Evolutionary conservation across 2,113 vertebrate species (phyloP), one percentile per base, ranked within the genome.

Genomic region (Tyto alba): DNA sequence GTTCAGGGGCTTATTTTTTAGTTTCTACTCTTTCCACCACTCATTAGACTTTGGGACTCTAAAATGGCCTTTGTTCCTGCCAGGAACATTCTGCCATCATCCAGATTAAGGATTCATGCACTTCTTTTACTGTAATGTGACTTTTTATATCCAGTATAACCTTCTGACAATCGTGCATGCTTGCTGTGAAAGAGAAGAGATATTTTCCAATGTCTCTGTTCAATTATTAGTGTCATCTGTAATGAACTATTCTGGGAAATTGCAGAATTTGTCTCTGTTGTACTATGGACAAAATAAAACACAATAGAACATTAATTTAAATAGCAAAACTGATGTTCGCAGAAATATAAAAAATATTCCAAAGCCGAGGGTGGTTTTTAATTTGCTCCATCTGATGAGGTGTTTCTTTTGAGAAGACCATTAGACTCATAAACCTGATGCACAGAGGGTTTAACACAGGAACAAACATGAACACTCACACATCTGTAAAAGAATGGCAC

Each of bases 341-440:
- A 94, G 96, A 82, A 97, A 95, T 93, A 96, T 21, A 71, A 90
- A 86, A 94, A 97, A 96, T 63, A 85, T 59, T 89, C 83, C 94
- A 95, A 96, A 96, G 95, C 76, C 93, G 95, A 97, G 90, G 68
- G 41, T 90, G 45, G 50, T 96, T 97, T 95, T 98, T 94, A 96
- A 95, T 97, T 97, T 97, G 87, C 75, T 95, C 91, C 79, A 91
- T 69, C 62, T 95, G 96, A 96, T 96, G 81, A 96, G 95, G 93
- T 95, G 96, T 96, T 97, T 95, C 95, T 95, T 97, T 96, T 88
- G 92, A 97, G 96, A 93, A 98, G 93, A 97, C 77, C 94, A 94
- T 91, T 95, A 94, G 89, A 83, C 66, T 96, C 85, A 95, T 93
- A 97, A 97, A 97, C 87, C 66, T 79, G 88, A 95, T 89, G 52